A percentile compares a stretch with the other conserved stretches of the same genome.
Conservation (phyloP, 2,113 vertebrate species). For the Protobothrops flavoviridis region DNA sequence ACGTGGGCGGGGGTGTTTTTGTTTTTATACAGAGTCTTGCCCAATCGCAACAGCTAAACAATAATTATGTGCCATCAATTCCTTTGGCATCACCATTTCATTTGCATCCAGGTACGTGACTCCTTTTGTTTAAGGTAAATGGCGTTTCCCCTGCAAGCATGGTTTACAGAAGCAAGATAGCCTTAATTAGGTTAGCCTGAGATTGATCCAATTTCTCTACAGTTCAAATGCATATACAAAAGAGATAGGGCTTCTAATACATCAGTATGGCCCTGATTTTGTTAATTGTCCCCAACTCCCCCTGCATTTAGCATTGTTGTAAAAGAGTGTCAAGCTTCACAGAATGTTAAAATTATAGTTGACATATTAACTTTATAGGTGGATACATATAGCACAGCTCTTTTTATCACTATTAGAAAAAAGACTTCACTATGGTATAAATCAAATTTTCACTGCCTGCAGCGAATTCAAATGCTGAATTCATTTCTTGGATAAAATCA, state of each 20-base stretch:
- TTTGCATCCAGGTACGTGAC: no score
- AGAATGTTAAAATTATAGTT: neutral
- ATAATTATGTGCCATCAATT: no score
- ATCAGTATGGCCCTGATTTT: neutral
- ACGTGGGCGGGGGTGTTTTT: no score
- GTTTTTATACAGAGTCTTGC: no score
- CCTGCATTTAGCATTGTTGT: neutral
- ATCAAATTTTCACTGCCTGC: neutral
- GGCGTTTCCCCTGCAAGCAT: no score
- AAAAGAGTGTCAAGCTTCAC: neutral
- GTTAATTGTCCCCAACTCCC: neutral
- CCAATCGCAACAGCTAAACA: no score
- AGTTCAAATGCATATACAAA: neutral
- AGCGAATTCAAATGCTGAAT: neutral
- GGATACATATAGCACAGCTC: neutral
- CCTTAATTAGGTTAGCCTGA: no score
- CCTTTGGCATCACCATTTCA: no score
- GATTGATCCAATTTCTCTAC: no score
- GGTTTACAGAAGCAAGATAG: no score
- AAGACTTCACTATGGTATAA: neutral
- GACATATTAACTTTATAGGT: neutral
- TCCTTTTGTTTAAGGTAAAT: no score
- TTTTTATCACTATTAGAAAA: neutral
- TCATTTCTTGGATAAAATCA: neutral
- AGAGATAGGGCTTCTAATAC: neutral